Percentiles rank a stretch among this genome's conserved stretches.
Conservation (phyloP, 2,888 invertebrate species). For the Margaritifera margaritifera region DNA sequence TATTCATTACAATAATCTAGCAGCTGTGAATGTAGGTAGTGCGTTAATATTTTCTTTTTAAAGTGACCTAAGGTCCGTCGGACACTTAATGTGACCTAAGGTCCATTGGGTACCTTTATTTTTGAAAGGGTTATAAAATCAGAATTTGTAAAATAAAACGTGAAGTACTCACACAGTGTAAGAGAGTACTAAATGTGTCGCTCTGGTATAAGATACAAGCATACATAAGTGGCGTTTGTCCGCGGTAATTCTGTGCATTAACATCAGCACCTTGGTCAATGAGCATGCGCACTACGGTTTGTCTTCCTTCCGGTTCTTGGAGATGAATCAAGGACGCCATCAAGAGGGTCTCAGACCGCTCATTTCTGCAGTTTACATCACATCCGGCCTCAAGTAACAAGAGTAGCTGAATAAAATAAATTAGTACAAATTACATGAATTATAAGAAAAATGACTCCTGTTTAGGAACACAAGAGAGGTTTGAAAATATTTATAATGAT, state of each 20-base stretch:
- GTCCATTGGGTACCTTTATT: too few species aligned
- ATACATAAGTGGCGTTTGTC: slow-evolving; percentile 44
- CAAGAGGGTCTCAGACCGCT: slow-evolving; percentile 38
- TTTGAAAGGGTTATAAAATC: too few species aligned
- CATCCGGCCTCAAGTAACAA: slow-evolving; percentile 40
- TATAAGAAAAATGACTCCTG: too few species aligned
- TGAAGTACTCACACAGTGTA: slow-evolving; percentile 34
- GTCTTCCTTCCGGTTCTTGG: slow-evolving; percentile 24
- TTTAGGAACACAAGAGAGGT: too few species aligned
- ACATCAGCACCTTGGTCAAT: slow-evolving; percentile 39
- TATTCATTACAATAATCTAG: too few species aligned
- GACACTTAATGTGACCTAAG: too few species aligned
- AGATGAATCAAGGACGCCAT: slow-evolving; percentile 39
- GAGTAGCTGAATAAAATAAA: slow-evolving; percentile 29
- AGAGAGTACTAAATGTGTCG: slow-evolving; percentile 31
- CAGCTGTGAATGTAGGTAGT: too few species aligned
- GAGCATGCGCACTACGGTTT: slow-evolving; percentile 27
- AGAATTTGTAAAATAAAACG: too few species aligned
- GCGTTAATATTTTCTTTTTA: too few species aligned
- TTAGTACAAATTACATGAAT: neutral
- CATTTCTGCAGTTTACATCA: slow-evolving; percentile 38
- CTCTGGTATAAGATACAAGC: slow-evolving; percentile 44
- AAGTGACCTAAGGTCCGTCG: too few species aligned
- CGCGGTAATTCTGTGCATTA: slow-evolving; percentile 36
- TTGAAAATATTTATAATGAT: too few species aligned